phyloP scores from a whole-genome alignment of 1,140 invertebrate species.

The Leptinotarsa undecemlineata region DNA sequence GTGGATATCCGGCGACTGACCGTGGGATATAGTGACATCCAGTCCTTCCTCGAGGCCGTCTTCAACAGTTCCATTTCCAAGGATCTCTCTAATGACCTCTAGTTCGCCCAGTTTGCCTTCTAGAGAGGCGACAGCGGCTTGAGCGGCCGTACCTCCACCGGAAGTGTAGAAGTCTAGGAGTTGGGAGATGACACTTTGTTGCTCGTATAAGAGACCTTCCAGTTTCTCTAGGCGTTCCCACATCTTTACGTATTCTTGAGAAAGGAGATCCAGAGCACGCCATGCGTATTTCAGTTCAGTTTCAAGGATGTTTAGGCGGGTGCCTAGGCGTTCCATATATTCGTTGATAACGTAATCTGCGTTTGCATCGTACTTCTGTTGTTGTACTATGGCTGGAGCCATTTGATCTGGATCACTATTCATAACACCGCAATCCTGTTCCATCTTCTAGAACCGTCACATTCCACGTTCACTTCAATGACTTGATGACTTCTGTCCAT shows the following conservation, averaged over 20 bases:
- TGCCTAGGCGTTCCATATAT: constrained; percentile 87
- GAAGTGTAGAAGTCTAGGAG: constrained; percentile 76
- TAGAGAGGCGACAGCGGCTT: constrained; percentile 28
- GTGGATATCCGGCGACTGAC: constrained; percentile 56
- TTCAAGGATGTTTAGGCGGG: constrained; percentile 82
- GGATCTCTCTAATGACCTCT: constrained; percentile 64
- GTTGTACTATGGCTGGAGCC: constrained; percentile 45
- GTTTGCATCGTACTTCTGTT: constrained; percentile 53
- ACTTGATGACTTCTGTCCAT: background rate
- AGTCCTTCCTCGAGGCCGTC: constrained; percentile 66
- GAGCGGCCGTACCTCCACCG: constrained; percentile 39
- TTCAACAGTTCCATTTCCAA: constrained; percentile 64
- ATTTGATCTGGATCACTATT: constrained; percentile 43
- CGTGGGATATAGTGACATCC: constrained; percentile 54
- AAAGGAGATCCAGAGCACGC: constrained; percentile 86
- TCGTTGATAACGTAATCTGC: constrained; percentile 77
- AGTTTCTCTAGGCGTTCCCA: constrained; percentile 90
- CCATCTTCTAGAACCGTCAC: constrained; percentile 15
- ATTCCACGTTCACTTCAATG: constrained; percentile 1
- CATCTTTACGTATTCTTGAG: constrained; percentile 91
- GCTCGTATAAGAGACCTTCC: constrained; percentile 85
- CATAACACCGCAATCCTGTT: constrained; percentile 25
- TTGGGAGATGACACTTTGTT: constrained; percentile 89
- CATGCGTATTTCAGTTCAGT: constrained; percentile 90
- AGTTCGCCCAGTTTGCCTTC: constrained; percentile 54